Conservation (phyloP, 2,888 invertebrate genomes). For the Atrina japonica region DNA sequence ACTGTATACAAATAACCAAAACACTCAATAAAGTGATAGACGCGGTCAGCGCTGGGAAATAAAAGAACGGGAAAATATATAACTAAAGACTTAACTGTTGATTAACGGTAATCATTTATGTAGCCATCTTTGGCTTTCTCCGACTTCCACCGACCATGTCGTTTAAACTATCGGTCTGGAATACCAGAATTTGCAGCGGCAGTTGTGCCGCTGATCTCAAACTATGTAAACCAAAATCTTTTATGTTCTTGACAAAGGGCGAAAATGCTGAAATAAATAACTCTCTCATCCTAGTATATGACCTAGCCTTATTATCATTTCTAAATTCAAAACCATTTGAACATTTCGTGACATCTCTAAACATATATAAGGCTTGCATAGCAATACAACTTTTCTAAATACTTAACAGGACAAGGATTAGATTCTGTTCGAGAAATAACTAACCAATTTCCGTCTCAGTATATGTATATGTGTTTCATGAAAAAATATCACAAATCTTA, state of each 20-base stretch:
- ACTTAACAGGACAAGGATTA: not conserved
- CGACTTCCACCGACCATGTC: conserved; percentile 23
- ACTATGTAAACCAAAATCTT: conserved; percentile 30
- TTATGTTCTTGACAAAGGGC: conserved; percentile 6
- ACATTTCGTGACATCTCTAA: conserved; percentile 9
- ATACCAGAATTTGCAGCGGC: conserved; percentile 18
- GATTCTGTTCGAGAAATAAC: conserved; percentile 22
- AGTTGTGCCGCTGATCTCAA: conserved; percentile 20
- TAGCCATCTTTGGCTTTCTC: not conserved
- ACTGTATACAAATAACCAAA: too few relatives aligned
- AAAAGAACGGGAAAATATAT: too few relatives aligned
- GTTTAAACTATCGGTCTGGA: not conserved
- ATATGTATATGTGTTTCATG: conserved; percentile 4
- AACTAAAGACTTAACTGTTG: too few relatives aligned
- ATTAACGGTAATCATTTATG: too few relatives aligned
- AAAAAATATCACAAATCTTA: conserved; percentile 5
- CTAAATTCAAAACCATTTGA: not conserved
- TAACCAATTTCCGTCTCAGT: conserved; percentile 6
- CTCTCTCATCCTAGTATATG: conserved; percentile 16
- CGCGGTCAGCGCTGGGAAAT: too few relatives aligned
- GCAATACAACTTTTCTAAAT: not conserved
- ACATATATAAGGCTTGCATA: not conserved
- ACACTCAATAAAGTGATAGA: too few relatives aligned
- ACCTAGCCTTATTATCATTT: too few relatives aligned
- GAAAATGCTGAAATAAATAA: conserved; percentile 12